Conservation (phyloP, 2,797 vertebrate species). For the Denticeps clupeoides region DNA sequence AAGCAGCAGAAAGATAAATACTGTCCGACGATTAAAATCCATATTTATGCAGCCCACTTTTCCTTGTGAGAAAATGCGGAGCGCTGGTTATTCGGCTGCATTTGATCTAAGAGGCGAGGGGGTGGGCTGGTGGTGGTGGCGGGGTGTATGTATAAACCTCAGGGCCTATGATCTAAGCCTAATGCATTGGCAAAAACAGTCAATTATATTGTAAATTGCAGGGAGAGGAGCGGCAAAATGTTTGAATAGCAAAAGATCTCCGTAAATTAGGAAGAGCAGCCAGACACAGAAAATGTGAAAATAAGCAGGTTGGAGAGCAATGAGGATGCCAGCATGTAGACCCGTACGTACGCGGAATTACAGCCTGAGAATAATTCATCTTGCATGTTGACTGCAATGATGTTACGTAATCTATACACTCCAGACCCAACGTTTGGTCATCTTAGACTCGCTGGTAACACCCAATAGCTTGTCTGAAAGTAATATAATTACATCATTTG, state of each 20-base stretch:
- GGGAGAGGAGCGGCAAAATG: constrained; percentile 43
- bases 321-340: constrained; percentile 28
- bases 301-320: constrained; percentile 39
- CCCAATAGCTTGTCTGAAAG: too few relatives aligned
- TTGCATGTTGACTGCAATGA: constrained; percentile 22
- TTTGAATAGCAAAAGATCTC: constrained; percentile 36
- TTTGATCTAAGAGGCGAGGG: constrained; percentile 55
- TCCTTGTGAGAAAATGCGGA: constrained; percentile 47
- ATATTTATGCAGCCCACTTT: constrained; percentile 66
- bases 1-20: constrained; percentile 59
- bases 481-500: too few relatives aligned
- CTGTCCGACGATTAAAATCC: constrained; percentile 61
- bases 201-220: constrained; percentile 60
- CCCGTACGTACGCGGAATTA: constrained; percentile 34
- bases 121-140: not conserved
- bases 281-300: constrained; percentile 28
- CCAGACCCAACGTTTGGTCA: not conserved
- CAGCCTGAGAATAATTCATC: constrained; percentile 27
- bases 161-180: constrained; percentile 54
- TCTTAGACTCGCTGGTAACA: too few relatives aligned
- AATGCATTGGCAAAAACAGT: constrained; percentile 58
- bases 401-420: constrained; percentile 26
- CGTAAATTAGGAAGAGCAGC: constrained; percentile 29
- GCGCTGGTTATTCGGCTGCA: constrained; percentile 52
- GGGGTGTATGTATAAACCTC: constrained; percentile 51